Evolutionary conservation across 1,140 invertebrate genomes (phyloP).

Genomic region (Drosophila kikkawai): DNA sequence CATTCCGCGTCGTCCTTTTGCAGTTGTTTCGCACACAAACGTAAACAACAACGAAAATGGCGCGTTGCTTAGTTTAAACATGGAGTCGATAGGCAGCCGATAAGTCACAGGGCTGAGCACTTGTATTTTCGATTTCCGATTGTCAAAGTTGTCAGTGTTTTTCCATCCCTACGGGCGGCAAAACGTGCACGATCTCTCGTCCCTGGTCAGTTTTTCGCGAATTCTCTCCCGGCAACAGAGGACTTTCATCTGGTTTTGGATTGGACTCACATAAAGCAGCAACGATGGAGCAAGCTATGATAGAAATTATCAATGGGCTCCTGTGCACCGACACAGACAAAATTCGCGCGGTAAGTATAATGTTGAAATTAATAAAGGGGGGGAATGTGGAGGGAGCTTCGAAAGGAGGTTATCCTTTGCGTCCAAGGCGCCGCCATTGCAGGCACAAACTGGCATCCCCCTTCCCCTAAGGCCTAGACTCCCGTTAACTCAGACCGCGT

Average conservation of each 20-base stretch:
- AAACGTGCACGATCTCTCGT: constrained; percentile 18
- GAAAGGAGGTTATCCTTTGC: constrained; percentile 32
- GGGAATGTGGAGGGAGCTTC: not conserved
- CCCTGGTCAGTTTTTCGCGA: constrained; percentile 21
- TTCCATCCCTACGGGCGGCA: not conserved
- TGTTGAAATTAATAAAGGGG: not conserved
- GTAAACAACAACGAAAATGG: constrained; percentile 54
- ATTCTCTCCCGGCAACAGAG: constrained; percentile 22
- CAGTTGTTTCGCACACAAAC: constrained; percentile 16
- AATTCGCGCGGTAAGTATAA: constrained; percentile 86
- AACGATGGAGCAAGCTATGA: constrained; percentile 56
- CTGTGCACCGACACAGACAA: constrained; percentile 75
- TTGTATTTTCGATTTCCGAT: not conserved
- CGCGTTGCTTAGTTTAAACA: constrained; percentile 64
- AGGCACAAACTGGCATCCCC: not conserved
- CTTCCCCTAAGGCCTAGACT: not conserved
- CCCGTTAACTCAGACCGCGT: constrained; percentile 7
- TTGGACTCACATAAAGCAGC: not conserved
- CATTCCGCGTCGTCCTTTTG: constrained; percentile 39
- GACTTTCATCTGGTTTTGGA: constrained; percentile 1
- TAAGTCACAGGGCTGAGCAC: not conserved
- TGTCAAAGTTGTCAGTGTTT: not conserved
- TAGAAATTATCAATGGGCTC: constrained; percentile 73
- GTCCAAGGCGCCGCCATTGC: constrained; percentile 12
- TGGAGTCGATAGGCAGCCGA: constrained; percentile 39